Base-by-base conservation (phyloP, 2,888 invertebrate species). In the Auanema sp. region DNA sequence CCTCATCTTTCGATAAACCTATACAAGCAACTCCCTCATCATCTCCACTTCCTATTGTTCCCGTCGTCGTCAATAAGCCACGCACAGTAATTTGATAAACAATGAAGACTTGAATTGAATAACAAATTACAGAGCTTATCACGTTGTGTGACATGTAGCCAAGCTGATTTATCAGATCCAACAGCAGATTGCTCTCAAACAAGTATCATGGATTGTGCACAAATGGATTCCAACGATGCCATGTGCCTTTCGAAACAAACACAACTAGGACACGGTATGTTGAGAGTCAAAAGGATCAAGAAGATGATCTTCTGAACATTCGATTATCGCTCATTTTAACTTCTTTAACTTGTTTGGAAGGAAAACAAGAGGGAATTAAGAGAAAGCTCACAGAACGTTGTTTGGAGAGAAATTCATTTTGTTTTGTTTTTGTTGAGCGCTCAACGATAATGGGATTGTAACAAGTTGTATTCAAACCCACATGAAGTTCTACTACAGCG, bases 171-270 rank as follows among this genome's bases (percentile, higher is more conserved):
- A 44, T 49, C 65, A 6, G 74, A 77, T 60, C 75, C 73, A 24
- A 77, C 75, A 1, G 73, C 72, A 6, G 78, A 78, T 51, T 78
- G 78, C 63, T 49, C 63, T 5, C 43, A 41, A 4, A 12, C 62
- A 10, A 41, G 58, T 1, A 51, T 51, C 14, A 59, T 53, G 23
- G 73, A 72, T 16, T 76, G 76, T 53, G 50, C 59, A 11, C 50
- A 59, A 54, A 56, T 61, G 14, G 50, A 63, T 33, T 33, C 33
- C 12, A 56, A 55, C n/a, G 61, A 61, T 62, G 10, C 61, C 21
- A 16, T 72, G 57, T 79, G 79, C 65, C 64, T 79, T 33, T 78
- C 79, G 6, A 66, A 77, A 51, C 79, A 79, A 58, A 77, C 79
- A 23, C 79, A 79, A 56, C 65, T 77, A 12, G 60, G 51, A 53